These are phyloP conservation scores for Esox niger DNA, from an alignment of 2,113 vertebrate species.

Conservation along the genomic window DNA sequence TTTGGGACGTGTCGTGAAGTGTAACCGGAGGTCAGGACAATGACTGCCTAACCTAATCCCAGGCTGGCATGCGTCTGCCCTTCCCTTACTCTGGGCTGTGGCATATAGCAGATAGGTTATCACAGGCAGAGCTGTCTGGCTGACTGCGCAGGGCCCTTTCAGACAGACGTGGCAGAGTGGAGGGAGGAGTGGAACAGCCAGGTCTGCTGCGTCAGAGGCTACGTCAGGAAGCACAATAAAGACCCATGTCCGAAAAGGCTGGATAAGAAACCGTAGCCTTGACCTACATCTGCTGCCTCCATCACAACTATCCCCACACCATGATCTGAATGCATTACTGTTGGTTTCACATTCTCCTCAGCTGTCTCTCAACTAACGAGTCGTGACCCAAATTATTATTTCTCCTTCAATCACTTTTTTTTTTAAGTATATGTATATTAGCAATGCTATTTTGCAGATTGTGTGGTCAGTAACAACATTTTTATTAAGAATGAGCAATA, in stretches of 20 bases:
- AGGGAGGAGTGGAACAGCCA: constrained; percentile 25
- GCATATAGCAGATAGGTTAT: constrained; percentile 43
- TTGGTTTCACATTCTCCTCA: no score
- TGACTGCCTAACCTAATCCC: not conserved
- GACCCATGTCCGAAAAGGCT: not conserved
- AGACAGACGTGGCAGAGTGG: constrained; percentile 1
- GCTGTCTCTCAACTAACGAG: no score
- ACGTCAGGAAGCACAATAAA: not conserved
- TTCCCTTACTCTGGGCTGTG: constrained; percentile 8
- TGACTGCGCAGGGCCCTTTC: constrained; percentile 13
- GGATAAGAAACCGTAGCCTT: constrained; percentile 5
- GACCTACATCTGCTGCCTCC: no score
- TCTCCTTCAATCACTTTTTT: no score
- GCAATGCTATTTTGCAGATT: no score
- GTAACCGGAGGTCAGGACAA: not conserved
- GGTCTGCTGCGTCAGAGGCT: constrained; percentile 11
- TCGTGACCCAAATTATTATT: no score
- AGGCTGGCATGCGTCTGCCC: not conserved
- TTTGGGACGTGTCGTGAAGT: not conserved
- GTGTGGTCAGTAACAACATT: no score
- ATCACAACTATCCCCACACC: no score
- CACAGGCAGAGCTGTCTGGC: constrained; percentile 8
- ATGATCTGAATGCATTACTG: no score
- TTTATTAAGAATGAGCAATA: no score
- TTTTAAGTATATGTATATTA: no score